These are phyloP conservation scores for Hymenochirus boettgeri DNA, from an alignment of 2,113 vertebrate genomes.

Conservation along the genomic window DNA sequence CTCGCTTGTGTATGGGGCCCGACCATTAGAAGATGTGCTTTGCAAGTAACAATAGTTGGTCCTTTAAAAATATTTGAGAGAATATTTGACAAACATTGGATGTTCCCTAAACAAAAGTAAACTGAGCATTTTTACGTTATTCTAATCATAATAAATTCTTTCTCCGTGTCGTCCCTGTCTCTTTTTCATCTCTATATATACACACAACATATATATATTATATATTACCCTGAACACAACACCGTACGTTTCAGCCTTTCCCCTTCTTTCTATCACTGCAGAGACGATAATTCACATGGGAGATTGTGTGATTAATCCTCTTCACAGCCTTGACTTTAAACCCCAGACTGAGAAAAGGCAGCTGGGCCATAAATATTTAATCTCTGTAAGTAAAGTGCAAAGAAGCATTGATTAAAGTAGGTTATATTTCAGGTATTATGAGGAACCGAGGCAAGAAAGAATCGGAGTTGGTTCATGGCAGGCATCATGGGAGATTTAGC, in stretches of 20 bases:
- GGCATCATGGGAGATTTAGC: neutral
- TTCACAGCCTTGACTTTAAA: conserved; percentile 42
- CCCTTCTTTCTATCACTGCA: conserved; percentile 20
- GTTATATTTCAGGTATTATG: conserved; percentile 37
- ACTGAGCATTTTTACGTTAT: too few species aligned
- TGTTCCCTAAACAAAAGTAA: too few species aligned
- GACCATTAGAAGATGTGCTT: too few species aligned
- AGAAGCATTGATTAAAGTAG: conserved; percentile 41
- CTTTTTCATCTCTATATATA: too few species aligned
- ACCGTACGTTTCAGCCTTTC: conserved; percentile 3
- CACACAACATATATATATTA: too few species aligned
- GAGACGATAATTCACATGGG: conserved; percentile 36
- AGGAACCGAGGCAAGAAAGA: conserved; percentile 4
- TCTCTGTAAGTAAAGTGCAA: conserved; percentile 37
- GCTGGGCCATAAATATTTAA: conserved; percentile 42
- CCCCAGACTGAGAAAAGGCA: conserved; percentile 30
- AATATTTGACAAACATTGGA: too few species aligned
- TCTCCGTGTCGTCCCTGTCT: too few species aligned
- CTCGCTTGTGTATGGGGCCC: too few species aligned
- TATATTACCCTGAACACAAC: conserved; percentile 1
- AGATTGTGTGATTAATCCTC: conserved; percentile 40
- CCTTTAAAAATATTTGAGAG: too few species aligned
- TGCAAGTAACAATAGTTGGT: too few species aligned
- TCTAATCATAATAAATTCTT: too few species aligned
- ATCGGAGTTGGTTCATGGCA: neutral